Evolutionary conservation across 2,888 invertebrate genomes (phyloP), one percentile per base, ranked within the genome.

Genomic region (Nymphalis c-album): DNA sequence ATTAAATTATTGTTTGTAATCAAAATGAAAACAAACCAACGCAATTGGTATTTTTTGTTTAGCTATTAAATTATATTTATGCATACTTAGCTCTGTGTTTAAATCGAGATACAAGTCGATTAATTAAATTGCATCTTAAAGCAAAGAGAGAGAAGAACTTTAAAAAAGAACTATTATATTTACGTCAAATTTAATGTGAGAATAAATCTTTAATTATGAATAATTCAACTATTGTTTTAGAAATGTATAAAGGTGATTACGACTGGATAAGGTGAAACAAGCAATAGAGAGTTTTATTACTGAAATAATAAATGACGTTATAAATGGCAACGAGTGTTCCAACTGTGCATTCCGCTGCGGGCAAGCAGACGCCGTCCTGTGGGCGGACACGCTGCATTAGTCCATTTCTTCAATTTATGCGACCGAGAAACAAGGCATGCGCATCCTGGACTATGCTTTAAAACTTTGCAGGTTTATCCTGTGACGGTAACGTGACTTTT

Each of bases 401-500:
- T 82, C 79, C 80, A 85, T 83, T 85, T 79, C 79, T 77, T 77
- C 82, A 83, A 83, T 86, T 85, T 84, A 85, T 82, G 71, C 72
- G 72, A 46, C 71, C 63, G 65, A 66, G 68, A 71, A 59, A 64
- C 71, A 68, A 63, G 68, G 57, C 63, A 57, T 61, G 63, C 47
- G 64, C 66, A 62, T 71, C 64, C 67, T 77, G 75, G 73, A 75
- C 35, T 40, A 35, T 26, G 26, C 31, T 55, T 13, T 40, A 57
- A 55, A 57, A 57, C 57, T 55, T 55, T n/a, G 13, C 40, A 26
- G 35, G 22, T 59, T 51, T 51, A 45, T 31, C 50, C 18, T 50
- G 20, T 40, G 40, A 40, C 40, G 13, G 13, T 40, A 13, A 10
- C 13, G n/a, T n/a, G 0, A 40, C 6, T 31, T 31, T 31, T 31